phyloP scores from a whole-genome alignment of 1,140 invertebrate genomes.

The Cyclargus thomasi region DNA sequence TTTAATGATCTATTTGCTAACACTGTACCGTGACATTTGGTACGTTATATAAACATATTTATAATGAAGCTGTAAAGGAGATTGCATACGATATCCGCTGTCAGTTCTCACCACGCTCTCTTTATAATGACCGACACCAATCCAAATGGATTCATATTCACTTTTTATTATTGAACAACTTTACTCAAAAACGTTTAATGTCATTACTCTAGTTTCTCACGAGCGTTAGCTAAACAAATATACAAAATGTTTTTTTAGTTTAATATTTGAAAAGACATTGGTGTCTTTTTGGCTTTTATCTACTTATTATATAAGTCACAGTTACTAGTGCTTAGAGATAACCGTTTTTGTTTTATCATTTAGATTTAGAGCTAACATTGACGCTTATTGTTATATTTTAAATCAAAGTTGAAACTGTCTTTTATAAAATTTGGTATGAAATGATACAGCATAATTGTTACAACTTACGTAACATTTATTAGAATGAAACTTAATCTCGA shows the following conservation, averaged over 20 bases:
- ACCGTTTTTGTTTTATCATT: too few species aligned
- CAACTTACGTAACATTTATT: neutral
- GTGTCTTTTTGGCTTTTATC: too few species aligned
- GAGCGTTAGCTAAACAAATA: neutral
- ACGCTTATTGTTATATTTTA: too few species aligned
- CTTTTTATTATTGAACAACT: neutral
- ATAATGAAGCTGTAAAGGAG: neutral
- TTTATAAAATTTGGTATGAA: too few species aligned
- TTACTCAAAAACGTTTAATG: neutral
- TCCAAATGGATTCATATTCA: neutral
- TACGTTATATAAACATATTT: neutral
- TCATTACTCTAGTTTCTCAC: neutral
- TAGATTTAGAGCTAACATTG: too few species aligned
- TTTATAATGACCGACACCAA: neutral
- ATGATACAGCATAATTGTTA: neutral
- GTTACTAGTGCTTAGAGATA: too few species aligned
- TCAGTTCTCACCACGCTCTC: conserved; percentile 5
- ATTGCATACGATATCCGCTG: conserved; percentile 7
- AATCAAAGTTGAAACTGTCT: too few species aligned
- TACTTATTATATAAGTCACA: too few species aligned
- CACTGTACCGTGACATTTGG: neutral
- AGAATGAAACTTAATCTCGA: neutral
- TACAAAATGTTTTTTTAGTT: too few species aligned
- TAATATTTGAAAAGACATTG: too few species aligned
- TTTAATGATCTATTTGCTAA: neutral